Base-by-base conservation (phyloP, 2,888 invertebrate genomes). In the Spialia ferax region DNA sequence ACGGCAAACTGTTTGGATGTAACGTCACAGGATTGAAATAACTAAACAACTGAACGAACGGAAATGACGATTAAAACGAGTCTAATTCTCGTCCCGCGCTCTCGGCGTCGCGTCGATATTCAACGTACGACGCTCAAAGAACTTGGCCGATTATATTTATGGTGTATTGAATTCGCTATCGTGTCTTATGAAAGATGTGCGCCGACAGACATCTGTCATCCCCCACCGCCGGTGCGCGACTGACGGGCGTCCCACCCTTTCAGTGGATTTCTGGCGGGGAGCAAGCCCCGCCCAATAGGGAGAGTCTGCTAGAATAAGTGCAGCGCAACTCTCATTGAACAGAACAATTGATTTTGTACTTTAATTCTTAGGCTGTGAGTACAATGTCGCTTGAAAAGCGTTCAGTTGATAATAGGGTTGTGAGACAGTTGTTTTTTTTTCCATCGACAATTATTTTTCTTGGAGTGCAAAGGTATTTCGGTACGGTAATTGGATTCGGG, bases 161-260 rank as follows among this genome's bases (percentile, higher is more conserved):
- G 86, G 84, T 73, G 82, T 78, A 86, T 86, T 84, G 83, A 85
- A 89, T 89, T 84, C 85, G 85, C 85, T 86, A 87, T 87, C 88
- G 84, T 89, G 91, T 90, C 82, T 83, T 88, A 89, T 88, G 91
- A 89, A 81, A 86, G 85, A 88, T 87, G 86, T 76, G 77, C 72
- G 77, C 79, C 76, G 78, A 82, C 79, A 76, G 76, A 85, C 91
- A 92, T 93, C 91, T 82, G 84, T 93, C 93, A 88, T 82, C 88
- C 91, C 91, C 91, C 91, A 88, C 91, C 81, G 87, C 83, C 69
- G 75, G 73, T 42, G 72, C 69, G 61, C 78, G 80, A 91, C 90
- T 92, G 90, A 80, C 86, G 80, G 73, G 73, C 71, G 82, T 77
- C 79, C 86, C 86, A 83, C 88, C 90, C 87, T 79, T 75, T 32